Evolutionary conservation across 1,140 invertebrate species (phyloP), one percentile per base, ranked within the genome.

Genomic region (Latrodectus geometricus): DNA sequence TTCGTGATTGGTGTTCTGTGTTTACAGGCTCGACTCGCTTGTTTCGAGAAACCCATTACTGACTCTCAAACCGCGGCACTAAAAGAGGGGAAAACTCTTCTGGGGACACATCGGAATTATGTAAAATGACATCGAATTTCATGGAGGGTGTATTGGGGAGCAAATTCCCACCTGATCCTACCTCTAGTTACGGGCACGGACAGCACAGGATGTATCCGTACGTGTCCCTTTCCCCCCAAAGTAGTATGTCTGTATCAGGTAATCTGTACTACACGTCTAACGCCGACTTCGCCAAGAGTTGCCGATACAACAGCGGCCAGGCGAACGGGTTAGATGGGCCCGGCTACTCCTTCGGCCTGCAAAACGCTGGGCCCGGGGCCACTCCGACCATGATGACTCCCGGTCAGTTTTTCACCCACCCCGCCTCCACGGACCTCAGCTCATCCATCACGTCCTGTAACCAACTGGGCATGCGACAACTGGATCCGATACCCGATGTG

Each of bases 81-180:
- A 79, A 23, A 11, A 52, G 20, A 70, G 35, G 12, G 21, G 56
- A 56, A 77, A 15, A 23, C 56, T n/a, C 69, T 20, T n/a, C 15
- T n/a, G 17, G 75, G 14, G 20, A 14, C 14, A 20, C 65, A 66
- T 12, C 56, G 35, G 21, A 12, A 68, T 70, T 48, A 23, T 49
- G 81, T 85, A 94, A 94, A 93, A 97, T 97, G 96, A 97, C 95
- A 95, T 96, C 95, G 92, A 97, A 97, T 95, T 97, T 97, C 94
- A 96, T 97, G 93, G 96, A 97, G 95, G 97, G 95, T 93, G 97
- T 97, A 95, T 95, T 97, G 92, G 96, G 87, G 92, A 96, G 96
- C 89, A 88, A 87, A 94, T 97, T 97, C 93, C 94, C 95, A 94
- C 94, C 94, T 90, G 95, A 95, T 92, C 95, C 95, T 90, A 86